These are phyloP conservation scores for Tokudaia muenninki DNA, from an alignment of 2,797 vertebrate species.

Conservation along the genomic window DNA sequence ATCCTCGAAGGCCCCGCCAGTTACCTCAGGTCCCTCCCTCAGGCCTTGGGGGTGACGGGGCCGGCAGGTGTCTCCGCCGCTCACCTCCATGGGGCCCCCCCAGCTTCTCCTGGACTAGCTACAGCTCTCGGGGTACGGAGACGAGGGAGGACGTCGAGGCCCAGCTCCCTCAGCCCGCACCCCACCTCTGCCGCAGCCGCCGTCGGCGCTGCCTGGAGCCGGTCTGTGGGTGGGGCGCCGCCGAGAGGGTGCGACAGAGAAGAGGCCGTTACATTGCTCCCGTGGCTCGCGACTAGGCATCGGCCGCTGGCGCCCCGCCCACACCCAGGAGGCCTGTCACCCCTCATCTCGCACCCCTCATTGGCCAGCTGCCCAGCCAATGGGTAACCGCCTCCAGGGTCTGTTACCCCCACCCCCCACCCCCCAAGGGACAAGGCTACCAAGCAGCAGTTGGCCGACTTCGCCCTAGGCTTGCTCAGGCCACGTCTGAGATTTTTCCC, in stretches of 20 bases:
- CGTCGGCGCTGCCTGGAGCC: constrained; percentile 70
- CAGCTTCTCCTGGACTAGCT: constrained; percentile 40
- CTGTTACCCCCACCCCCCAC: background rate
- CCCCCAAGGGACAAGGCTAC: background rate
- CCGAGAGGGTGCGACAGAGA: background rate
- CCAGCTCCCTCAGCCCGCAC: constrained; percentile 75
- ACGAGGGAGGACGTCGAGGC: constrained; percentile 72
- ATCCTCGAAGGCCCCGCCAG: background rate
- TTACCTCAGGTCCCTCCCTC: constrained; percentile 71
- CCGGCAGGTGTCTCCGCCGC: constrained; percentile 22
- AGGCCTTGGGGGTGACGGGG: constrained; percentile 8
- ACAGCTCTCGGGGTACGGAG: constrained; percentile 42
- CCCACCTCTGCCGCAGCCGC: constrained; percentile 47
- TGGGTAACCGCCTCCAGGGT: constrained; percentile 36
- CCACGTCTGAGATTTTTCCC: constrained; percentile 70
- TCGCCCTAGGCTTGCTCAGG: background rate
- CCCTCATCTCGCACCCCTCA: constrained; percentile 44
- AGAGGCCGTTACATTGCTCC: constrained; percentile 75
- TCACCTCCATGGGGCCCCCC: constrained; percentile 81
- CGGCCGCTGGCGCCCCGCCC: background rate
- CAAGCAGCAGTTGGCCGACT: constrained; percentile 52
- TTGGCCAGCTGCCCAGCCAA: constrained; percentile 79
- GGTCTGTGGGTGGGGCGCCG: constrained; percentile 43
- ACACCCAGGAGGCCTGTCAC: background rate
- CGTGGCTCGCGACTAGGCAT: constrained; percentile 37